These are phyloP conservation scores for Trichosurus vulpecula DNA, from an alignment of 2,797 vertebrate species.

Conservation along the genomic window DNA sequence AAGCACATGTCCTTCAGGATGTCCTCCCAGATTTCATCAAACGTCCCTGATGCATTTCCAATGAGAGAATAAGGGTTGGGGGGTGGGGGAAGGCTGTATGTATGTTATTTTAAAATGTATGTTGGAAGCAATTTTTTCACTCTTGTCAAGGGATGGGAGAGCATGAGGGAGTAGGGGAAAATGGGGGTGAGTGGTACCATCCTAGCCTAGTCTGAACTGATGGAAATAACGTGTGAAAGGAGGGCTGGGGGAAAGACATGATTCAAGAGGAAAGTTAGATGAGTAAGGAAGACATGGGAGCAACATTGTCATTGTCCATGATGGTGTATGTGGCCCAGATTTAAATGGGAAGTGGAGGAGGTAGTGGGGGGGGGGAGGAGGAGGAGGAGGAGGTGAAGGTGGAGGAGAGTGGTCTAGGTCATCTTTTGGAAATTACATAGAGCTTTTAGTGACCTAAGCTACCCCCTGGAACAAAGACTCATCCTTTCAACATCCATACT, in stretches of 20 bases:
- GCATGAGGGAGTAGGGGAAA: not conserved
- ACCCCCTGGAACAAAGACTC: not conserved
- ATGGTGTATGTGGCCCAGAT: not conserved
- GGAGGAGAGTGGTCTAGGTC: not conserved
- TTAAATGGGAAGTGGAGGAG: not conserved
- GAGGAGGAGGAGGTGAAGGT: no score
- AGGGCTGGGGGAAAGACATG: not conserved
- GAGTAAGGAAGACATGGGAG: not conserved
- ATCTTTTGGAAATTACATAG: not conserved
- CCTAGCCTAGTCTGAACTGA: slow-evolving; percentile 31
- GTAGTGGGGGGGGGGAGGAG: no score
- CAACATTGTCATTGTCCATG: not conserved
- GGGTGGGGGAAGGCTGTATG: not conserved
- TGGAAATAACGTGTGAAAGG: slow-evolving; percentile 58
- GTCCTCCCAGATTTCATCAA: not conserved
- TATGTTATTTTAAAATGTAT: slow-evolving; percentile 81
- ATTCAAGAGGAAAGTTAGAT: accelerated
- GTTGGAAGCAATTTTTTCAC: slow-evolving; percentile 75
- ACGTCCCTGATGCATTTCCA: slow-evolving; percentile 7
- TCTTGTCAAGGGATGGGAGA: slow-evolving; percentile 7
- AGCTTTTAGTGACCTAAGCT: no score
- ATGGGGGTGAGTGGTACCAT: not conserved
- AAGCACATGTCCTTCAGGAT: not conserved
- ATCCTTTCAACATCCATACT: not conserved
- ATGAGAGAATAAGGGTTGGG: slow-evolving; percentile 55